Evolutionary conservation across 2,113 vertebrate species (phyloP).

Genomic region (Bombycilla garrulus): DNA sequence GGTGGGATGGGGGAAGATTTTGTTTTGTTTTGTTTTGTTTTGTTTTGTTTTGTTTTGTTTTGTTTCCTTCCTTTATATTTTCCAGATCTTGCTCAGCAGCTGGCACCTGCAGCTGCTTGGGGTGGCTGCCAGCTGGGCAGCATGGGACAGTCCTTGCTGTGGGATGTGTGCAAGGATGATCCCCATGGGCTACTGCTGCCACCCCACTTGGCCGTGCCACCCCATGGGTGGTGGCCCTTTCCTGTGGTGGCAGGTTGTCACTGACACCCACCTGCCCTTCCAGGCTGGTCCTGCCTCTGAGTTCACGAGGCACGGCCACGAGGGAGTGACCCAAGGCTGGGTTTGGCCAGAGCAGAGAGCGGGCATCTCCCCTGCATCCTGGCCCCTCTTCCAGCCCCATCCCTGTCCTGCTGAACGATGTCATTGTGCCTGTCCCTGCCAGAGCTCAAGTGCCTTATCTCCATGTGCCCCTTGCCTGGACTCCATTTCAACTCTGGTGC

Average conservation of each 20-base stretch:
- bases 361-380: neutral
- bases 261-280: neutral
- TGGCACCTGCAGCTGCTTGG: neutral
- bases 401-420: neutral
- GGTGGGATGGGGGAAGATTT: neutral
- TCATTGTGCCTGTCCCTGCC: neutral
- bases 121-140: neutral
- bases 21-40: conserved; percentile 33
- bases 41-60: conserved; percentile 22
- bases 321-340: neutral
- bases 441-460: neutral
- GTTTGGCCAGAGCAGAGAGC: neutral
- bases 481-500: neutral
- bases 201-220: neutral
- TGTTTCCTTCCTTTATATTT: conserved; percentile 16
- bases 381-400: neutral
- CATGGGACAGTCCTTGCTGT: accelerated
- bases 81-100: neutral
- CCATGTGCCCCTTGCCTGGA: neutral
- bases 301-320: neutral
- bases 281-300: neutral
- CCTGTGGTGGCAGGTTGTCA: accelerated
- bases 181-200: neutral
- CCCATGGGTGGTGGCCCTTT: neutral
- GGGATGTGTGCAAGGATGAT: neutral